These are phyloP conservation scores for Dromaius novaehollandiae DNA, from an alignment of 2,113 vertebrate genomes.

Conservation along the genomic window DNA sequence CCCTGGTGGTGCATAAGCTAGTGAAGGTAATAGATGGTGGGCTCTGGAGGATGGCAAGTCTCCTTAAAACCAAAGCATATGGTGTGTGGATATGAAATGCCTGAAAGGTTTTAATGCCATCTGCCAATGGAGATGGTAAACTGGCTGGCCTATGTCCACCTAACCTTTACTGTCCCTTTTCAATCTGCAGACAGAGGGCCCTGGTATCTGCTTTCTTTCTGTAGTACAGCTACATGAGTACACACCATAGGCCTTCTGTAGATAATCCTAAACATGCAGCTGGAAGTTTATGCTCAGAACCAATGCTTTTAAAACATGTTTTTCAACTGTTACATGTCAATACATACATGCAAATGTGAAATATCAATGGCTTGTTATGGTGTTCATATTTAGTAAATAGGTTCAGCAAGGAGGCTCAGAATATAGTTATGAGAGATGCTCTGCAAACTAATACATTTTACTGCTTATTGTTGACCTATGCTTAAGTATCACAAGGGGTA, in stretches of 20 bases:
- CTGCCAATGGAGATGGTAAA: constrained; percentile 12
- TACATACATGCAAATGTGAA: rapidly evolving
- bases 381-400: not conserved
- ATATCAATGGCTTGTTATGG: rapidly evolving
- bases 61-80: constrained; percentile 10
- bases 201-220: not conserved
- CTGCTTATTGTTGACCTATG: not conserved
- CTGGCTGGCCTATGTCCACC: not conserved
- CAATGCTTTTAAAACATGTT: not conserved
- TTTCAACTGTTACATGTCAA: not conserved
- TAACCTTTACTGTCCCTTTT: not conserved
- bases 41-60: constrained; percentile 25
- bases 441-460: not conserved
- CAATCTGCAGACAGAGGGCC: not conserved
- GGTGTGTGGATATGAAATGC: not conserved
- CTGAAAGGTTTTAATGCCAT: constrained; percentile 34
- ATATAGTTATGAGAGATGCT: not conserved
- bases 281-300: not conserved
- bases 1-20: not conserved
- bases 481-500: not conserved
- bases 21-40: constrained; percentile 23
- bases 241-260: rapidly evolving
- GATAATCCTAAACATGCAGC: not conserved
- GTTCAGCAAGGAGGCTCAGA: not conserved
- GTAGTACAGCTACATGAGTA: rapidly evolving